A percentile compares a stretch with the other conserved stretches of the same genome.
These are phyloP conservation scores for Oophaga sylvatica DNA, from an alignment of 2,797 vertebrate species.

Conservation along the genomic window DNA sequence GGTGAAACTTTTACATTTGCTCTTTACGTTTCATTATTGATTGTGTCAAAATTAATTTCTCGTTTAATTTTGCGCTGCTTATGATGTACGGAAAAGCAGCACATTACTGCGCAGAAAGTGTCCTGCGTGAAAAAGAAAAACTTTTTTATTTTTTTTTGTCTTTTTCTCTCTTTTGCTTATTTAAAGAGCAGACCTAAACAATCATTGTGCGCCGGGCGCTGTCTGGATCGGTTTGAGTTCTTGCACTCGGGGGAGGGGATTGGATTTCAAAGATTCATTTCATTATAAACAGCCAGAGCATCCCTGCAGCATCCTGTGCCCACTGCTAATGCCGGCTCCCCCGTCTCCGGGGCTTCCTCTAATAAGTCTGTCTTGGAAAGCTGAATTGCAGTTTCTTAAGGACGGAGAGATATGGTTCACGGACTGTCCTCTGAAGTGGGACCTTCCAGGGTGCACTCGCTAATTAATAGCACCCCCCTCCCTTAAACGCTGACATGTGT, in stretches of 20 bases:
- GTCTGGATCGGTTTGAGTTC: slow-evolving; percentile 39
- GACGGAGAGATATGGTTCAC: slow-evolving; percentile 24
- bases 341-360: slow-evolving; percentile 50
- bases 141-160: background rate
- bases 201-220: slow-evolving; percentile 28
- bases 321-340: slow-evolving; percentile 21
- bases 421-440: slow-evolving; percentile 16
- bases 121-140: background rate
- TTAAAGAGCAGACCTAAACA: slow-evolving; percentile 45
- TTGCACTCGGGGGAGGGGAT: slow-evolving; percentile 45
- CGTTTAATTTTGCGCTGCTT: background rate
- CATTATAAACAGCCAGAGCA: slow-evolving; percentile 43
- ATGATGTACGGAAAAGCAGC: background rate
- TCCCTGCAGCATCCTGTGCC: slow-evolving; percentile 45
- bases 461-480: slow-evolving; percentile 8
- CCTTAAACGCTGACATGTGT: slow-evolving; percentile 9
- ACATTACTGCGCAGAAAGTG: background rate
- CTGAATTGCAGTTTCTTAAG: slow-evolving; percentile 20
- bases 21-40: background rate
- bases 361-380: slow-evolving; percentile 19
- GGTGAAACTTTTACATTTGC: background rate
- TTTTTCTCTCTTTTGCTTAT: slow-evolving; percentile 3
- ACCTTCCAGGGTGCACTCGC: background rate
- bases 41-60: background rate
- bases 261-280: slow-evolving; percentile 60